Base-by-base conservation (phyloP, 1,140 invertebrate species). In the Hyles vespertilio region DNA sequence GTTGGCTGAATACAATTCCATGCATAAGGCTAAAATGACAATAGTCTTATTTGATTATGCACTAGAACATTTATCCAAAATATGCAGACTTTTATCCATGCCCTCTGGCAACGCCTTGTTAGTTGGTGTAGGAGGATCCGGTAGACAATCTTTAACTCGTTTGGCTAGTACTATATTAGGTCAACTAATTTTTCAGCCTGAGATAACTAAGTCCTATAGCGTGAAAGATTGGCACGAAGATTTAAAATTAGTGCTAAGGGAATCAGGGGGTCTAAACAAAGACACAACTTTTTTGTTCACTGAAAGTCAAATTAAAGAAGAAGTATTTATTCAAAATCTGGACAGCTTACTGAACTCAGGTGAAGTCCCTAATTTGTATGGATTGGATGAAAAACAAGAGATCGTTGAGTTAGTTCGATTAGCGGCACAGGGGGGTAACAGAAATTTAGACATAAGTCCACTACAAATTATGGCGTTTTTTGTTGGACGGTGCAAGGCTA, bases 281-380 rank as follows among this genome's bases (percentile, higher is more conserved):
- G 93, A 95, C 71, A 93, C 92, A 0, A 94, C 95, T 0, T 97
- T 98, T 74, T 81, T 98, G n/a, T 94, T 98, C 63, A 94, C 94
- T 9, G 97, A 98, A 74, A 93, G 93, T 54, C 95, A 98, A 89
- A 96, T 98, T 12, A 96, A 97, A 85, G 93, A 96, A 75, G 96
- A 98, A 86, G 90, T 91, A 0, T 98, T 96, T 77, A 90, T 98
- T 32, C 94, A 96, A 84, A 97, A 98, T 70, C 94, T 98, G 49
- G 96, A 97, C 72, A 94, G 95, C 72, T 88, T 98, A 61, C 82
- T 98, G 3, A 98, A 97, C 86, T 94, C 95, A 32, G 97, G 96
- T n/a, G 96, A 97, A 89, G 95, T 98, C 0, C 96, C 97, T 3
- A 98, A 97, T 89, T 91, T 98, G 7, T 98, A 94, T 75, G 92